Conservation (phyloP, 2,888 invertebrate genomes). For the Hoplodrina blanda region DNA sequence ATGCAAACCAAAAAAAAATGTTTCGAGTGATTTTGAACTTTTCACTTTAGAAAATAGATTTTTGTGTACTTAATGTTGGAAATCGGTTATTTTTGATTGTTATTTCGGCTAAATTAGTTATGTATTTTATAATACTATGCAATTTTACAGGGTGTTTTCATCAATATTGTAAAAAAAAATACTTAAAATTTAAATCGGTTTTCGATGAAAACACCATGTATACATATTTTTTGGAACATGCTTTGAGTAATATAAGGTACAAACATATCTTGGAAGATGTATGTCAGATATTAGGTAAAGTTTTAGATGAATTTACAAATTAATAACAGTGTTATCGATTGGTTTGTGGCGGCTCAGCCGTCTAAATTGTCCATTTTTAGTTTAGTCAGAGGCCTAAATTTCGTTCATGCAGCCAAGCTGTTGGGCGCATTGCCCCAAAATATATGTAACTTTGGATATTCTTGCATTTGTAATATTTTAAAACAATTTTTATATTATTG, state of each 20-base stretch:
- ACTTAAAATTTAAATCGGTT: constrained; percentile 2
- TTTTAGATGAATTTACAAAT: constrained; percentile 68
- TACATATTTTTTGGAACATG: constrained; percentile 28
- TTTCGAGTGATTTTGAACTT: constrained; percentile 6
- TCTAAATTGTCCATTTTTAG: constrained; percentile 36
- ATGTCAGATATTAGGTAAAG: constrained; percentile 54
- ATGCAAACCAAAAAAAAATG: constrained; percentile 8
- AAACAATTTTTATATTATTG: constrained; percentile 32
- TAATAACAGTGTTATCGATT: constrained; percentile 35
- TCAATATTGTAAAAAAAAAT: constrained; percentile 1
- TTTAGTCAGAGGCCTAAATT: constrained; percentile 30
- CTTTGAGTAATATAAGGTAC: constrained; percentile 55
- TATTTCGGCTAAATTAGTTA: constrained; percentile 32
- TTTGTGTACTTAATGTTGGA: constrained; percentile 32
- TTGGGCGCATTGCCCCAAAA: constrained; percentile 21
- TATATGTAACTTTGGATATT: constrained; percentile 30
- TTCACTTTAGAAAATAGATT: constrained; percentile 24
- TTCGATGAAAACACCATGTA: constrained; percentile 34
- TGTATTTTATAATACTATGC: constrained; percentile 21
- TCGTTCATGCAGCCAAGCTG: constrained; percentile 54
- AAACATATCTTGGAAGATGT: constrained; percentile 59
- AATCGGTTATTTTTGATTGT: constrained; percentile 16
- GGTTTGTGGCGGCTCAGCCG: constrained; percentile 29
- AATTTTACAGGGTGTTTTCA: constrained; percentile 37
- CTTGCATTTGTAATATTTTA: constrained; percentile 62